A percentile compares a stretch with the other conserved stretches of the same genome.
Evolutionary conservation across 2,888 invertebrate species (phyloP).

Genomic region (Tiliacea citrago): DNA sequence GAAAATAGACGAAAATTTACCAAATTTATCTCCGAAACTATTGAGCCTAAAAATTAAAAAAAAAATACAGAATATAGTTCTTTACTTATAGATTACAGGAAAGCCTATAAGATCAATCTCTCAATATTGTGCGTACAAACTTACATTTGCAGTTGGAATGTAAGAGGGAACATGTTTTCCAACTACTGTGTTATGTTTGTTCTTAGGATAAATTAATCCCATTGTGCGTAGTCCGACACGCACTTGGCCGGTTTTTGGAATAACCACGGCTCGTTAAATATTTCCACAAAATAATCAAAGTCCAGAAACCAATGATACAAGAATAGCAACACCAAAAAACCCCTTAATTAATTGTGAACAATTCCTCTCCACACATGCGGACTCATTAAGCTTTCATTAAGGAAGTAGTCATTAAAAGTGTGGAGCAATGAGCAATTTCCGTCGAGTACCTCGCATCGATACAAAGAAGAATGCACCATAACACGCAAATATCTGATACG

Average conservation of each 20-base stretch:
- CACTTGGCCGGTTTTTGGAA: not conserved
- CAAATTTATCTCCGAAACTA: too few species aligned
- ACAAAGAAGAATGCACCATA: conserved; percentile 62
- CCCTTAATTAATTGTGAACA: conserved; percentile 58
- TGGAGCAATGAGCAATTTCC: conserved; percentile 87
- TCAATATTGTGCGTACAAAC: too few species aligned
- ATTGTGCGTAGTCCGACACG: too few species aligned
- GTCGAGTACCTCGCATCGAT: conserved; percentile 71
- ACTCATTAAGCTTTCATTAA: conserved; percentile 87
- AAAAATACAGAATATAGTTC: too few species aligned
- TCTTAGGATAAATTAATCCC: too few species aligned
- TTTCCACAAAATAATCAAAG: conserved; percentile 6
- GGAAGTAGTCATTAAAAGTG: conserved; percentile 86
- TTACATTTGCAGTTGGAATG: too few species aligned
- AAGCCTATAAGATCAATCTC: too few species aligned
- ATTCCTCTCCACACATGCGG: conserved; percentile 69
- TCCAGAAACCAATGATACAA: conserved; percentile 21
- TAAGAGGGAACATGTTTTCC: too few species aligned
- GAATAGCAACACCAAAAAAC: conserved; percentile 48
- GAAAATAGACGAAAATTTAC: too few species aligned
- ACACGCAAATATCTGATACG: conserved; percentile 64
- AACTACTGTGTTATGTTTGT: too few species aligned
- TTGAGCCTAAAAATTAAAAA: too few species aligned
- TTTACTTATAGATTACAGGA: too few species aligned
- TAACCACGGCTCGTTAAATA: not conserved